Conservation (phyloP, 1,140 invertebrate species). For the Drosophila nigromelanica region DNA sequence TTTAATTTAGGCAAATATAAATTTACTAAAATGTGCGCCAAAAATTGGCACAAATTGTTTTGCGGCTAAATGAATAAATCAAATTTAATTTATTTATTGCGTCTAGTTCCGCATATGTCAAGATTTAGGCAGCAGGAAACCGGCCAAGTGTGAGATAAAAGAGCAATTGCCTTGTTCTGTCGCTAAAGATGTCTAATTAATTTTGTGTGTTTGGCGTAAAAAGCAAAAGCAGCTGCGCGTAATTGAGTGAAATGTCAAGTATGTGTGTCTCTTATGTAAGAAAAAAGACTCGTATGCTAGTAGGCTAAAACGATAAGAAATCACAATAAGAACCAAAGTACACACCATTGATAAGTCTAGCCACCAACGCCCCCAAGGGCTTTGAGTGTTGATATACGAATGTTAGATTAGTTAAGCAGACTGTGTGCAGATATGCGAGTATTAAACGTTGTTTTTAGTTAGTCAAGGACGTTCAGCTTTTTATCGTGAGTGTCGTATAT, state of each 20-base stretch:
- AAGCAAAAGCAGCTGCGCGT: slow-evolving; percentile 11
- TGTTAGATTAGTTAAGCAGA: slow-evolving; percentile 12
- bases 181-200: slow-evolving; percentile 19
- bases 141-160: slow-evolving; percentile 11
- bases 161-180: slow-evolving; percentile 12
- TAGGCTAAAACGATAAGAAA: slow-evolving; percentile 18
- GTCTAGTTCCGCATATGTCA: slow-evolving; percentile 33
- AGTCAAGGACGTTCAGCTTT: slow-evolving; percentile 14
- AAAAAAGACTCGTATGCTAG: neutral
- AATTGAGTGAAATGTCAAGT: neutral
- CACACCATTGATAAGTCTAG: neutral
- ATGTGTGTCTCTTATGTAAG: neutral
- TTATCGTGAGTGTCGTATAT: neutral
- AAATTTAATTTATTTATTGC: slow-evolving; percentile 17
- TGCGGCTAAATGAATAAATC: slow-evolving; percentile 23
- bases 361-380: slow-evolving; percentile 9
- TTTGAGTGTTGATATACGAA: slow-evolving; percentile 13
- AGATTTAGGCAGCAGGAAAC: slow-evolving; percentile 28
- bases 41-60: slow-evolving; percentile 42
- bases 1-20: slow-evolving; percentile 23
- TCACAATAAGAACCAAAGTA: slow-evolving; percentile 4
- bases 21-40: slow-evolving; percentile 3
- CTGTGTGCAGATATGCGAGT: neutral
- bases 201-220: slow-evolving; percentile 10
- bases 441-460: neutral